Base-by-base conservation (phyloP, 2,888 invertebrate genomes). In the Seladonia tumulorum region DNA sequence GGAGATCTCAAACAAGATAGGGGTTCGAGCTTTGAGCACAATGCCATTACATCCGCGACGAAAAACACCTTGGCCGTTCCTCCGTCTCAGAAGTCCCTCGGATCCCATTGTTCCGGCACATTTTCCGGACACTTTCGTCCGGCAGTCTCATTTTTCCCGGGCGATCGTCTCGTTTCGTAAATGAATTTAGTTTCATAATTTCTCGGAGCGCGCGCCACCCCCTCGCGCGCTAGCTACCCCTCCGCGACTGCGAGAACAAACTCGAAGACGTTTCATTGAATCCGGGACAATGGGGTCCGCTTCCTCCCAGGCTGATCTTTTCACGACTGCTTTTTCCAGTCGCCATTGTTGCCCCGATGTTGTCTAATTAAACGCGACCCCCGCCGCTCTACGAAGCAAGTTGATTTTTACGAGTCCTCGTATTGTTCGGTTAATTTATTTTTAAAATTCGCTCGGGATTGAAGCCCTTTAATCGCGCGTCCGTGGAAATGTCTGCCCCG, bases 1-100 rank as follows among this genome's bases (percentile, higher is more conserved):
- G 71, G 53, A 76, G 87, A 87, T 87, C 76, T 83, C 87, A 87
- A 87, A 81, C 76, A 87, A 76, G 87, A 87, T 87, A 83, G 75
- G 25, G 72, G n/a, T 47, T 47, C 29, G 18, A 77, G 78, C 81
- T 85, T 82, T 83, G 53, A 70, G 73, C 68, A 53, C 83, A 83
- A 83, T 81, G 83, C 86, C 83, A 83, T 87, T 86, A 86, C 80
- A 83, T 60, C 80, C 72, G 82, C 83, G 78, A 63, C 76, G 82
- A 72, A 81, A 79, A 22, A 86, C 80, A 80, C 76, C 86, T 80
- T 73, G 25, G 77, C 78, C 77, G 53, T 82, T 72, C 80, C 57
- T 82, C 70, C 73, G 25, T 74, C 77, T 25, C 22, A 35, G 12
- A 47, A 76, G 25, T 63, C 78, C 42, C 29, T 35, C 49, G 68